Evolutionary conservation across 2,113 vertebrate genomes (phyloP), one percentile per base, ranked within the genome.

Genomic region (Parotia lawesii): DNA sequence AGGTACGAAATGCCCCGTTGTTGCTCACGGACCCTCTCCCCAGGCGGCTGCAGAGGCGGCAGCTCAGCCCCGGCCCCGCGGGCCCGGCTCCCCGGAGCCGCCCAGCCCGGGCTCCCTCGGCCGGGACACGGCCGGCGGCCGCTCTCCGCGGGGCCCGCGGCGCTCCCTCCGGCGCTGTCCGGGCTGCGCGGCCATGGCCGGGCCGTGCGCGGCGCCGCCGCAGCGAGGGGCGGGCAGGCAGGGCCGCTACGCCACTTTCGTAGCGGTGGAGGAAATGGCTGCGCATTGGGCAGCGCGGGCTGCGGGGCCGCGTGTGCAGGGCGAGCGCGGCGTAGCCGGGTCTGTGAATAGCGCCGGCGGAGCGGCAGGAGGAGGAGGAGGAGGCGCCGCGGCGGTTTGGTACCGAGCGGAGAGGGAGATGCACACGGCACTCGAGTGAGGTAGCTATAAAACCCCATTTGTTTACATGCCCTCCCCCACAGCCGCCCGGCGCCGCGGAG

Each of bases 191-290:
- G 57, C 57, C 56, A 25, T 37, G 18, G 29, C 53, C 29, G 29
- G 29, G 29, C 29, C 29, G 53, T 20, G 53, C 53, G 53, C 53
- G 29, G 53, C 31, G 53, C n/a, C 9, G 78, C 75, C 28, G 70
- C 47, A 5, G 45, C 45, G 23, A 20, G 25, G 28, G 40, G 28
- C 8, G 60, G 29, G 21, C 21, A 9, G 13, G 6, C 48, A 19
- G 45, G 10, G 19, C 21, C 28, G n/a, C 69, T 96, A 87, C 93
- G 95, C 93, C 64, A 53, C 84, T 93, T 87, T 81, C 92, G 87
- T 83, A 94, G 54, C 60, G 60, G 6, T 16, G 45, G 38, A 82
- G 87, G 65, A 87, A 85, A 81, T 81, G 91, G 81, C 73, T 78
- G 23, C 73, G 92, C 74, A 84, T 84, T 74, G 88, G 84, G 78